Evolutionary conservation across 2,113 vertebrate species (phyloP), one percentile per base, ranked within the genome.

Genomic region (Deroptyus accipitrinus): DNA sequence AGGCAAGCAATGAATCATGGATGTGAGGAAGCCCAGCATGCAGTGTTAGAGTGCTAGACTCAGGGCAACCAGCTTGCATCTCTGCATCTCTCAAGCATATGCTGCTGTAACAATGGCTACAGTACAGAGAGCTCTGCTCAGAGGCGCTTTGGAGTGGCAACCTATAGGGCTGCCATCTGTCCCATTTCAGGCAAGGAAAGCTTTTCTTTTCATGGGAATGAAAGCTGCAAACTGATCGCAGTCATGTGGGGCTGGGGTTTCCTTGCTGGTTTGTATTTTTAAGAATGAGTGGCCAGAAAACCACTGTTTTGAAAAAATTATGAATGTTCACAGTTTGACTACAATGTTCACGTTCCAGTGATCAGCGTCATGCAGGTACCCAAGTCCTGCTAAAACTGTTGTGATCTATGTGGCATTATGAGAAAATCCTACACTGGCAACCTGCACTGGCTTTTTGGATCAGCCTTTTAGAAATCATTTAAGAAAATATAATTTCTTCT

Each of bases 81-180:
- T 88, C 80, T 55, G 91, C 62, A 84, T 86, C 62, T 88, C 80
- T 55, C 76, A 74, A 96, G 74, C 95, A 95, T 96, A 97, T 96
- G 94, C 91, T 94, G 80, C 94, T 94, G 48, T 59, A 59, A 59
- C 73, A 76, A 70, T 7, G 11, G 68, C 91, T 84, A 52, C 67
- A 66, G 83, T 5, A 91, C 42, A 52, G 76, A 78, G 85, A 93
- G 80, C 73, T 93, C 83, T 93, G 95, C 95, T 97, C 2, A 0
- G 69, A 95, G 95, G 88, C 94, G 70, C 33, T 94, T 64, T 28
- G 49, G 83, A 95, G 78, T 28, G 88, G 95, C 94, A 96, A 92
- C 94, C 94, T 88, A 82, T 69, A 87, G 95, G 74, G 96, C 86
- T 95, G 78, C 96, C 96, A 96, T 96, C 96, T 97, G 96, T 91